These are phyloP conservation scores for Enteromius afrohamiltoni DNA, from an alignment of 2,797 vertebrate genomes.

Conservation along the genomic window DNA sequence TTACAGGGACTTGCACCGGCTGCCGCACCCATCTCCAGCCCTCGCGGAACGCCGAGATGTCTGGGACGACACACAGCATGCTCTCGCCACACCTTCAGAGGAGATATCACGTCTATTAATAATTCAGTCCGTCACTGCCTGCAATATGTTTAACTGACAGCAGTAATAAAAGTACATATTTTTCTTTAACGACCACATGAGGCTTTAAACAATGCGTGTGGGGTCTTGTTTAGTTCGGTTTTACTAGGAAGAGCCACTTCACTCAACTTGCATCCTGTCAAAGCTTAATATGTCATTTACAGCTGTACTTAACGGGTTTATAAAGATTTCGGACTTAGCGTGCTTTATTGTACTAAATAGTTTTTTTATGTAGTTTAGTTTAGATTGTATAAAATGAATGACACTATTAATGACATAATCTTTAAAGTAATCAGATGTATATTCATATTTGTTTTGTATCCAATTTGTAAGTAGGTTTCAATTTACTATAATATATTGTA, in stretches of 20 bases:
- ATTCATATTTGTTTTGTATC: not conserved
- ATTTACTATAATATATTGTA: not conserved
- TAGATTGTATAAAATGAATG: not conserved
- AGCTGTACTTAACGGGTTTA: conserved; percentile 27
- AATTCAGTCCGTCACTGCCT: not conserved
- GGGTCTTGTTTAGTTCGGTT: conserved; percentile 4
- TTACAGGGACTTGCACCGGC: conserved; percentile 98
- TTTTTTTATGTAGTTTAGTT: not conserved
- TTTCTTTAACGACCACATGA: not conserved
- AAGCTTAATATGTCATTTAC: conserved; percentile 37
- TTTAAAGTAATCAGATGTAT: not conserved
- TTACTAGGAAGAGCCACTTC: conserved; percentile 28
- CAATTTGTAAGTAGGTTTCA: not conserved
- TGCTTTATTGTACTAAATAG: not conserved
- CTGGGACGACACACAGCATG: conserved; percentile 98
- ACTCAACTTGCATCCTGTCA: not conserved
- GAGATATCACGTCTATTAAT: conserved; percentile 1
- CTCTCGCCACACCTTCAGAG: conserved; percentile 91
- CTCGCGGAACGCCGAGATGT: conserved; percentile 99
- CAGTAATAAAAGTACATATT: not conserved
- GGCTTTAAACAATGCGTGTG: conserved; percentile 30
- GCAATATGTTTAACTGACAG: conserved; percentile 5
- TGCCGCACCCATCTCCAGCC: conserved; percentile 99
- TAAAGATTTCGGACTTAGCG: not conserved
- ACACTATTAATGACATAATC: too few relatives aligned